Evolutionary conservation across 2,888 invertebrate genomes (phyloP).

Genomic region (Pteria penguin): DNA sequence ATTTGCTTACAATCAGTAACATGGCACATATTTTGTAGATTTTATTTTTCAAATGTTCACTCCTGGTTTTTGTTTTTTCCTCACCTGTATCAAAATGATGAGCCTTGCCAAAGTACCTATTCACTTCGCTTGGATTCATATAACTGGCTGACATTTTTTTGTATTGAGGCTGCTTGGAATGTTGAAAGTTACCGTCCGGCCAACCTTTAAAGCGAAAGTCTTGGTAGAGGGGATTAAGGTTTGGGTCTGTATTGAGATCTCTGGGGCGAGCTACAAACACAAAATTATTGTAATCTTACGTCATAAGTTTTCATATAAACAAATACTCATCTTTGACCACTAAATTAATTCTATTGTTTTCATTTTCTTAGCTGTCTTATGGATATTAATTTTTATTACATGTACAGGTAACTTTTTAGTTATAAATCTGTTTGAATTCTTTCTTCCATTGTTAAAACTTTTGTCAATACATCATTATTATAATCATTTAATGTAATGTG

Average conservation of each 20-base stretch:
- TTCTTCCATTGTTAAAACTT: too few relatives aligned
- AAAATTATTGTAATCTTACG: background rate
- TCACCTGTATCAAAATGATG: constrained; percentile 41
- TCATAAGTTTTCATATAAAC: too few relatives aligned
- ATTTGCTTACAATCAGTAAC: too few relatives aligned
- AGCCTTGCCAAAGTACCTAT: constrained; percentile 28
- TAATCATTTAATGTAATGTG: too few relatives aligned
- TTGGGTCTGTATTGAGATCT: background rate
- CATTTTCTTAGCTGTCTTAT: background rate
- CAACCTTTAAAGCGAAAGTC: constrained; percentile 37
- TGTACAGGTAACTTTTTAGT: too few relatives aligned
- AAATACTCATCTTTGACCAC: background rate
- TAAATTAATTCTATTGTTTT: background rate
- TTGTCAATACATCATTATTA: too few relatives aligned
- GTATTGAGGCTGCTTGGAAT: constrained; percentile 30
- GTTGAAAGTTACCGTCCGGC: constrained; percentile 14
- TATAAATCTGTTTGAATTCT: too few relatives aligned
- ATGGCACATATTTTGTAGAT: too few relatives aligned
- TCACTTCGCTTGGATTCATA: constrained; percentile 12
- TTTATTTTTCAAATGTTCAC: too few relatives aligned
- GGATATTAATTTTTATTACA: too few relatives aligned
- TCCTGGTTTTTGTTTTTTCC: too few relatives aligned
- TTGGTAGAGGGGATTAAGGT: constrained; percentile 8
- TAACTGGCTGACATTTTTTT: constrained; percentile 25
- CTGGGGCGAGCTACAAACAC: constrained; percentile 25